Base-by-base conservation (phyloP, 2,113 vertebrate genomes). In the Corynorhinus townsendii region DNA sequence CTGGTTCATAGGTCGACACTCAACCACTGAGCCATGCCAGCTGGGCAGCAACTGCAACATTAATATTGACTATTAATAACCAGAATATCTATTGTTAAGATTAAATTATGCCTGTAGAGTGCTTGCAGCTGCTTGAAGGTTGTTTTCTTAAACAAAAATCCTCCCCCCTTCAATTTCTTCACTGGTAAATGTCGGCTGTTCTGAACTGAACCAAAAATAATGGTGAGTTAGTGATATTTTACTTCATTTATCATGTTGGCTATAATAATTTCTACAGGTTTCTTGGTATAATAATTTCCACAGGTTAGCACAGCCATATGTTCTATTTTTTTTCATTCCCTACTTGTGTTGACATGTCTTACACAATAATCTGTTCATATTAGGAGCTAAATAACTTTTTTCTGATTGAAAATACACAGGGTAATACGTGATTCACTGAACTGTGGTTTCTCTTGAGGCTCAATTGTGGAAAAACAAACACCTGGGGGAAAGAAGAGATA, bases 121-220 rank as follows among this genome's bases (percentile, higher is more conserved):
- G 17, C 15, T 45, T 77, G 56, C 81, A 16, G 52, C 33, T 80
- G 84, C 54, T 66, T 83, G 45, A 87, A 92, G 49, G 19, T 79
- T 89, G 30, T 91, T 93, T 45, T 89, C 64, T 94, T 83, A 76
- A 84, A 38, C 47, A 93, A 28, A 91, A 82, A 69, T 86, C 2
- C 7, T 81, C 68, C 38, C 26, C 26, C n/a, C 35, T 94, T 95
- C 33, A 71, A 3, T 90, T 54, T 91, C n/a, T 91, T 80, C 33
- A 15, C 33, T 72, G 72, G 35, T 59, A 62, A 95, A 72, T 94
- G 12, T 72, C 47, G 72, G 20, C 38, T 72, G 17, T 73, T n/a
- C n/a, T 79, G 47, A 94, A 79, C 22, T 24, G 35, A 59, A 76
- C 12, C 79, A 76, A 87, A 92, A 75, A 49, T 54, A 77, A 59